phyloP scores from a whole-genome alignment of 92 coral and sea anemone species.

The Anthopleura xanthogrammica region DNA sequence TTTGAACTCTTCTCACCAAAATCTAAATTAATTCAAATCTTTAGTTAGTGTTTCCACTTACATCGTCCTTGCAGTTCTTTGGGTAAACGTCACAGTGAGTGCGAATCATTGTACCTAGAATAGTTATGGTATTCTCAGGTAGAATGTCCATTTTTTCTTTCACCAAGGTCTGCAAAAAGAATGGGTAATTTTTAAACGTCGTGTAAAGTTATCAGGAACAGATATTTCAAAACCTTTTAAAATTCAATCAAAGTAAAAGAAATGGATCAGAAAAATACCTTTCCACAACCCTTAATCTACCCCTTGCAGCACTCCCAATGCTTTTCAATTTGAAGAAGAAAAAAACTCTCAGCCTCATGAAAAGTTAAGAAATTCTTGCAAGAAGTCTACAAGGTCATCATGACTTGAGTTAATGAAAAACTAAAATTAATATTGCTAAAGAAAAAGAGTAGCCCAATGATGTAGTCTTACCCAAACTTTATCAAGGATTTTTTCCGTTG shows the following conservation, averaged over 20 bases:
- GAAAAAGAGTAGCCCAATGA: not conserved
- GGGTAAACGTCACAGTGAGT: conserved; percentile 53
- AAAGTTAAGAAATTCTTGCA: too few relatives aligned
- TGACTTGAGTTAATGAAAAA: too few relatives aligned
- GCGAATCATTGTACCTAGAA: conserved; percentile 58
- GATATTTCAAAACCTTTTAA: too few relatives aligned
- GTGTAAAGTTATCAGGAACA: too few relatives aligned
- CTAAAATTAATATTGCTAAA: too few relatives aligned
- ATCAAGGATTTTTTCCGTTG: conserved; percentile 33
- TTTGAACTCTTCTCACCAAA: too few relatives aligned
- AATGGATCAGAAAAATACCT: too few relatives aligned
- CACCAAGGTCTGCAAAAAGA: conserved; percentile 3
- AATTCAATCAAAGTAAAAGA: too few relatives aligned
- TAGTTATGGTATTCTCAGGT: conserved; percentile 42
- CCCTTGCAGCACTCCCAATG: too few relatives aligned
- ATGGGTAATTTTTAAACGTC: not conserved
- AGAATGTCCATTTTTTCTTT: conserved; percentile 7
- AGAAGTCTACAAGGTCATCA: not conserved
- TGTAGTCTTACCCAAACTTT: conserved; percentile 36
- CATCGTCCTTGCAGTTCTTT: conserved; percentile 20
- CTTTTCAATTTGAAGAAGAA: too few relatives aligned
- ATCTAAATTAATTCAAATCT: not conserved
- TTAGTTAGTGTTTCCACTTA: not conserved
- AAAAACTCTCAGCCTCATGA: too few relatives aligned
- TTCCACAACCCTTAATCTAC: too few relatives aligned